These are phyloP conservation scores for Malachius bipustulatus DNA, from an alignment of 2,888 invertebrate genomes.

Conservation along the genomic window DNA sequence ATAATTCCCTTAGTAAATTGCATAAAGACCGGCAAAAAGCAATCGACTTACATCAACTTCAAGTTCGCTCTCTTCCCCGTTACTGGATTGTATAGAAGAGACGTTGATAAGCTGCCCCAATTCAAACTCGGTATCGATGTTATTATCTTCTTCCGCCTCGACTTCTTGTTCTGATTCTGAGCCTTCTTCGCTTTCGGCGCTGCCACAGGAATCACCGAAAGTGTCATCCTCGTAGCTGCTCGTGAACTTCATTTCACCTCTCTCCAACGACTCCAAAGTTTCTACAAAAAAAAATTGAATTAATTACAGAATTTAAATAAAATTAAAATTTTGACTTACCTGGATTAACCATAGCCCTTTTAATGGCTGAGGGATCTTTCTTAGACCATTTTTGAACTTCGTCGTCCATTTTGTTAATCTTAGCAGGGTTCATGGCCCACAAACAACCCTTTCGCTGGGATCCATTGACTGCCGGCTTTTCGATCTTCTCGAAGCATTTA, in stretches of 20 bases:
- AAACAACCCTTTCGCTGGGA: conserved; percentile 80
- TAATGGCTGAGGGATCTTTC: conserved; percentile 86
- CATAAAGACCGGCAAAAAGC: too few species aligned
- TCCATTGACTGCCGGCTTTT: conserved; percentile 81
- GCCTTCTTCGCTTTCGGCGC: conserved; percentile 56
- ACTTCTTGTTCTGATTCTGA: conserved; percentile 44
- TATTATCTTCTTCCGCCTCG: conserved; percentile 31
- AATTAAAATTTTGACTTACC: conserved; percentile 47
- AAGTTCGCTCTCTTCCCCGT: conserved; percentile 37
- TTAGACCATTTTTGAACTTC: conserved; percentile 96
- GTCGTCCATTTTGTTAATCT: conserved; percentile 93
- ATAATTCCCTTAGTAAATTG: too few species aligned
- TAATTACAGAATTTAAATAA: conserved; percentile 5
- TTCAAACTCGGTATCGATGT: conserved; percentile 31
- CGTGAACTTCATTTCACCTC: conserved; percentile 79
- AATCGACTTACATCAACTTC: conserved; percentile 46
- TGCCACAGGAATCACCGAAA: conserved; percentile 45
- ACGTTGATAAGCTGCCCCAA: neutral
- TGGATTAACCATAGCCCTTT: conserved; percentile 89
- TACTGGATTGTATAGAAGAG: conserved; percentile 41
- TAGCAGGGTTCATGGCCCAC: conserved; percentile 95
- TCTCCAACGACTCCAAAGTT: conserved; percentile 68
- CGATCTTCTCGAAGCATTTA: conserved; percentile 97
- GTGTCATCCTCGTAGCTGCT: conserved; percentile 38
- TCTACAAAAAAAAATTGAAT: conserved; percentile 40